phyloP scores from a whole-genome alignment of 2,888 invertebrate species.

The Drosophila paramelanica region DNA sequence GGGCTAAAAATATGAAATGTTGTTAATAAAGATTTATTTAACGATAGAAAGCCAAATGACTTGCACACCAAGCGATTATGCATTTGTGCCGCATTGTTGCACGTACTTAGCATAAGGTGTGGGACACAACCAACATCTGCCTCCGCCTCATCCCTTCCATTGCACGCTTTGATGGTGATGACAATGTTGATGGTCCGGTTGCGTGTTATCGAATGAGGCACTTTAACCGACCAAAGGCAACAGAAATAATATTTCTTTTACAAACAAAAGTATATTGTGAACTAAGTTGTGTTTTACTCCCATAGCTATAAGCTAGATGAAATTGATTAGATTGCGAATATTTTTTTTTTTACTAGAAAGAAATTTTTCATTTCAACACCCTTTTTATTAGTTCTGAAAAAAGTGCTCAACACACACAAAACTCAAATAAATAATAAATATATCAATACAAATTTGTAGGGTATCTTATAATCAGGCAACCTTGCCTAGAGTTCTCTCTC shows the following conservation, averaged over 20 bases:
- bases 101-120: not conserved
- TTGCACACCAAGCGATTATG: slow-evolving; percentile 12
- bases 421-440: too few species aligned
- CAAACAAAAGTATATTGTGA: too few species aligned
- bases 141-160: not conserved
- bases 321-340: too few species aligned
- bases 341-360: too few species aligned
- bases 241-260: not conserved
- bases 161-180: slow-evolving; percentile 8
- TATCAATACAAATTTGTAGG: too few species aligned
- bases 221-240: not conserved
- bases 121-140: slow-evolving; percentile 6
- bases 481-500: not conserved
- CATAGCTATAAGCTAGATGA: too few species aligned
- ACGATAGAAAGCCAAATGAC: slow-evolving; percentile 29
- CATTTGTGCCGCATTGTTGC: slow-evolving; percentile 12
- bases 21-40: slow-evolving; percentile 4
- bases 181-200: slow-evolving; percentile 20
- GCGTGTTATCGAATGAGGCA: slow-evolving; percentile 17
- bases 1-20: slow-evolving; percentile 9
- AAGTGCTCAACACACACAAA: too few species aligned
- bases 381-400: too few species aligned
- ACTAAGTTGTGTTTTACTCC: not conserved
- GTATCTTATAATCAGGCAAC: not conserved
- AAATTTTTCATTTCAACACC: too few species aligned